Conservation (phyloP, 2,888 invertebrate genomes). For the Pollenia labialis region DNA sequence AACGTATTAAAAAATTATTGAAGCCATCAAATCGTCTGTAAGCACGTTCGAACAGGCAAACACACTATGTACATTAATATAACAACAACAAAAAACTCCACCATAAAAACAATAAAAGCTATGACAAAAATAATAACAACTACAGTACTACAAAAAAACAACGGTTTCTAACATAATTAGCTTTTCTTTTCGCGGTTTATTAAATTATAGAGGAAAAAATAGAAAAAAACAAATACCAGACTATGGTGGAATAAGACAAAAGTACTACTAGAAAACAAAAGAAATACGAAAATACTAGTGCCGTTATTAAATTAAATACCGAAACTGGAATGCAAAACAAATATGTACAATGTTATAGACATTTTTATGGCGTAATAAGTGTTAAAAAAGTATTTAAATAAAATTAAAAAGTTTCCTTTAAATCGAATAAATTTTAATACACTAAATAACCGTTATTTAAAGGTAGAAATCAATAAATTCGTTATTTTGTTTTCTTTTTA, state of each 20-base stretch:
- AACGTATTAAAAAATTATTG: conserved; percentile 24
- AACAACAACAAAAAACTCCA: conserved; percentile 41
- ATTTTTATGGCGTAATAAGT: too few species aligned
- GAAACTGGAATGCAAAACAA: neutral
- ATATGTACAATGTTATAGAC: too few species aligned
- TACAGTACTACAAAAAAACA: conserved; percentile 44
- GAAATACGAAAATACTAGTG: conserved; percentile 15
- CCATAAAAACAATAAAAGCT: conserved; percentile 28
- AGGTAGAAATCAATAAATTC: too few species aligned
- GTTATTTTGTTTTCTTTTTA: too few species aligned
- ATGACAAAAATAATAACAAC: conserved; percentile 19
- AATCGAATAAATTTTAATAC: too few species aligned
- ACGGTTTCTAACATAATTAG: conserved; percentile 65
- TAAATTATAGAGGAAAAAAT: conserved; percentile 53
- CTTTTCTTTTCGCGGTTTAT: conserved; percentile 62
- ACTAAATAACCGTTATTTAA: too few species aligned
- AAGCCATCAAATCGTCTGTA: conserved; percentile 54
- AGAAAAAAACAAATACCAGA: conserved; percentile 9
- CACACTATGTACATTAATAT: neutral
- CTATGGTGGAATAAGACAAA: neutral
- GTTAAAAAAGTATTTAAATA: too few species aligned
- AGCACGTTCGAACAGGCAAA: conserved; percentile 37
- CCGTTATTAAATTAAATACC: conserved; percentile 37
- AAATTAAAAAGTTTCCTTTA: too few species aligned
- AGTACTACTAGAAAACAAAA: neutral